Evolutionary conservation across 2,113 vertebrate species (phyloP).

Genomic region (Tachycineta bicolor): DNA sequence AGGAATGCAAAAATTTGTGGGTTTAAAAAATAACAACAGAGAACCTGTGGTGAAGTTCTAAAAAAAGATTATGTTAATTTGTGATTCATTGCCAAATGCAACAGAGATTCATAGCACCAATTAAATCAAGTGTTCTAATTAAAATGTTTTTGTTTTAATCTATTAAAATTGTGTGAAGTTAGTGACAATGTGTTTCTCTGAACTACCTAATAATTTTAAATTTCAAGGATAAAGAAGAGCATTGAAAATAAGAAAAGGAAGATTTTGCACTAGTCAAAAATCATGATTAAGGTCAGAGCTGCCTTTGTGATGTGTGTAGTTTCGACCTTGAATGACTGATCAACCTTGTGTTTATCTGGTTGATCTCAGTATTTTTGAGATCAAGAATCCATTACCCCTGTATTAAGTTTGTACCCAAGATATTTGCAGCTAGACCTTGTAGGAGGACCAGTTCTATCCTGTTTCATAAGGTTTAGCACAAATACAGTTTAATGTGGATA

Average conservation of each 20-base stretch:
- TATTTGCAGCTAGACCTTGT: neutral
- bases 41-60: slow-evolving; percentile 15
- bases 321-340: neutral
- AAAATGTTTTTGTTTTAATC: slow-evolving; percentile 31
- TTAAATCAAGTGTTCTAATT: slow-evolving; percentile 41
- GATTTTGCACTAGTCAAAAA: neutral
- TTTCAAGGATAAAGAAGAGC: neutral
- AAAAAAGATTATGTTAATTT: slow-evolving; percentile 50
- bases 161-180: neutral
- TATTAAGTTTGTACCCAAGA: neutral
- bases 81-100: slow-evolving; percentile 55
- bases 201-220: neutral
- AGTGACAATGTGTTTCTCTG: neutral
- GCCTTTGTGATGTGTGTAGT: neutral
- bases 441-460: neutral
- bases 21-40: slow-evolving; percentile 69
- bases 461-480: neutral
- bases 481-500: rapidly evolving
- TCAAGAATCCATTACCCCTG: neutral
- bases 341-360: neutral
- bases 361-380: neutral
- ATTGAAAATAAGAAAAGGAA: neutral
- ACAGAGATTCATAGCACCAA: neutral
- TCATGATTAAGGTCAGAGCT: neutral
- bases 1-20: slow-evolving; percentile 65